phyloP scores from a whole-genome alignment of 2,113 vertebrate species.

The Thalassoma bifasciatum region DNA sequence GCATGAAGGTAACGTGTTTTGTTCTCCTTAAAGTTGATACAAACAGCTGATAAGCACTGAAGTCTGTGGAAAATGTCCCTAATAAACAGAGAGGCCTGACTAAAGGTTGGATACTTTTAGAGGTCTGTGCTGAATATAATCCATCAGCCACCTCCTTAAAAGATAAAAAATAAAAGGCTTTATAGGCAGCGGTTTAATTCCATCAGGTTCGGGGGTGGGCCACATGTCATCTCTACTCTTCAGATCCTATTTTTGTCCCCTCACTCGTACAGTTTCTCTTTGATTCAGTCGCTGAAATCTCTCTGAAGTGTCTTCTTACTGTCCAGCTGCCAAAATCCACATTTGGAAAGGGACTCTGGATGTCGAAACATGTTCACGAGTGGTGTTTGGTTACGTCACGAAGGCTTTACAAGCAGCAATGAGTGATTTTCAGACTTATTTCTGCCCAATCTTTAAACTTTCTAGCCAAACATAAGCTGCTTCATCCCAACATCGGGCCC shows the following conservation, averaged over 20 bases:
- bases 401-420: background rate
- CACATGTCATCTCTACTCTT: background rate
- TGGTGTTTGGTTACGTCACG: background rate
- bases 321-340: conserved; percentile 1
- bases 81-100: background rate
- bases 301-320: background rate
- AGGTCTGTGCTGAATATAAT: background rate
- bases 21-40: background rate
- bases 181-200: background rate
- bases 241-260: background rate
- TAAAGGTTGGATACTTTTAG: background rate
- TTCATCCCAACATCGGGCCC: too few relatives aligned
- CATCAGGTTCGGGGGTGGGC: background rate
- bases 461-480: background rate
- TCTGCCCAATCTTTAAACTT: background rate
- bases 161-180: background rate
- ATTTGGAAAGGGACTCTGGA: too few relatives aligned
- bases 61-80: background rate
- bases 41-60: background rate
- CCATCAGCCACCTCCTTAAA: background rate
- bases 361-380: background rate
- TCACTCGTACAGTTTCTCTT: background rate
- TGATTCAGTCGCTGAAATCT: background rate
- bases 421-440: background rate
- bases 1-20: background rate